phyloP scores from a whole-genome alignment of 2,888 invertebrate genomes.

The Horisme vitalbata region DNA sequence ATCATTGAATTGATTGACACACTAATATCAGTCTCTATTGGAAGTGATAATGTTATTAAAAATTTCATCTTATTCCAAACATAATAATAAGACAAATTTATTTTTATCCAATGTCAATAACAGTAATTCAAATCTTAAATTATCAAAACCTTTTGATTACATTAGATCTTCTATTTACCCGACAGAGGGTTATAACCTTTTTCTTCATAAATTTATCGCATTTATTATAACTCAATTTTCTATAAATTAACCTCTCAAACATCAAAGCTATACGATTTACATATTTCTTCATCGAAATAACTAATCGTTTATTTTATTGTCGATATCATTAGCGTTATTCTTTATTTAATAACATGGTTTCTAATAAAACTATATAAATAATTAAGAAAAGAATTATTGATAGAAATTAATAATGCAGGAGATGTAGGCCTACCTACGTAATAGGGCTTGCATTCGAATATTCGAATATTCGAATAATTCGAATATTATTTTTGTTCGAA shows the following conservation, averaged over 20 bases:
- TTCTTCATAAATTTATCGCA: conserved; percentile 17
- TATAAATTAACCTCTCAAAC: conserved; percentile 19
- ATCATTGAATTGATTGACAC: background rate
- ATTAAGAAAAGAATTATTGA: conserved; percentile 12
- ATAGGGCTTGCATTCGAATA: too few species aligned
- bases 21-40: background rate
- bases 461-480: too few species aligned
- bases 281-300: conserved; percentile 25
- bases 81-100: background rate
- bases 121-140: conserved; percentile 9
- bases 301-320: conserved; percentile 19
- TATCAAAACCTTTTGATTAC: conserved; percentile 11
- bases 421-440: too few species aligned
- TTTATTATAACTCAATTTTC: conserved; percentile 32
- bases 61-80: background rate
- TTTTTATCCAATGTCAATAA: conserved; percentile 5
- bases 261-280: conserved; percentile 25
- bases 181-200: conserved; percentile 1
- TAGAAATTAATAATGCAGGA: conserved; percentile 21
- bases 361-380: conserved; percentile 12
- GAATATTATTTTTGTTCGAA: too few species aligned
- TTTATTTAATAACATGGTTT: conserved; percentile 18
- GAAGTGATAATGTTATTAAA: background rate
- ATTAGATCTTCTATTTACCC: conserved; percentile 4
- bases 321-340: conserved; percentile 18